Percentiles rank a stretch among this genome's conserved stretches.
These are phyloP conservation scores for Tetragonisca angustula DNA, from an alignment of 2,888 invertebrate species.

Conservation along the genomic window DNA sequence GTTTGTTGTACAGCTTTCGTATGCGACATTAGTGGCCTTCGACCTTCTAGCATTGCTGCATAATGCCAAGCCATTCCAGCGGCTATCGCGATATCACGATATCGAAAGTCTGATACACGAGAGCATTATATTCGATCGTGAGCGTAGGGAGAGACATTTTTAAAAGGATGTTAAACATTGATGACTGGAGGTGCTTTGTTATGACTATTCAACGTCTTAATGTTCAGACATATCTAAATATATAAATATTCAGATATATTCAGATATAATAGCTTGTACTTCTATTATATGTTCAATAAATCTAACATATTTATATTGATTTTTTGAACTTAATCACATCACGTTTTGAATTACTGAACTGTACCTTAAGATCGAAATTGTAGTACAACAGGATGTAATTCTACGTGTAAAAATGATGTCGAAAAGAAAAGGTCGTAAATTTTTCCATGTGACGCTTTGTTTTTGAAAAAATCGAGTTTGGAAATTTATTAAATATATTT, in stretches of 20 bases:
- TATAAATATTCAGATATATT: slow-evolving; percentile 20
- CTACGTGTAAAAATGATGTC: too few relatives aligned
- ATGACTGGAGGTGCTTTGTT: neutral
- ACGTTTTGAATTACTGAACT: neutral
- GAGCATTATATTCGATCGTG: slow-evolving; percentile 23
- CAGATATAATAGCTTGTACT: slow-evolving; percentile 6
- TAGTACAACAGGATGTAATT: too few relatives aligned
- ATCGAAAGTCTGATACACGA: slow-evolving; percentile 18
- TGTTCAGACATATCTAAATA: too few relatives aligned
- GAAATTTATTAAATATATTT: too few relatives aligned
- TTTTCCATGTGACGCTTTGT: too few relatives aligned
- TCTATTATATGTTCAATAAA: neutral
- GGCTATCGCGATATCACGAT: slow-evolving; percentile 15
- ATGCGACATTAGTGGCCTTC: slow-evolving; percentile 33
- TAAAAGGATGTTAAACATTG: slow-evolving; percentile 5
- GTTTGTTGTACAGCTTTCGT: neutral
- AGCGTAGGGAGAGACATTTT: slow-evolving; percentile 8
- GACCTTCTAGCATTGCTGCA: slow-evolving; percentile 16
- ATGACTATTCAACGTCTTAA: slow-evolving; percentile 6
- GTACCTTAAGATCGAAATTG: neutral
- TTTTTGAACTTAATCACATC: neutral
- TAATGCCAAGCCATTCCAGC: slow-evolving; percentile 19
- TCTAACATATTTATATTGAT: neutral
- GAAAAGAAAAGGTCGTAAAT: too few relatives aligned
- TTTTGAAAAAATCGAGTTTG: too few relatives aligned